Evolutionary conservation across 1,140 invertebrate species (phyloP).

Genomic region (Lethocerus indicus): DNA sequence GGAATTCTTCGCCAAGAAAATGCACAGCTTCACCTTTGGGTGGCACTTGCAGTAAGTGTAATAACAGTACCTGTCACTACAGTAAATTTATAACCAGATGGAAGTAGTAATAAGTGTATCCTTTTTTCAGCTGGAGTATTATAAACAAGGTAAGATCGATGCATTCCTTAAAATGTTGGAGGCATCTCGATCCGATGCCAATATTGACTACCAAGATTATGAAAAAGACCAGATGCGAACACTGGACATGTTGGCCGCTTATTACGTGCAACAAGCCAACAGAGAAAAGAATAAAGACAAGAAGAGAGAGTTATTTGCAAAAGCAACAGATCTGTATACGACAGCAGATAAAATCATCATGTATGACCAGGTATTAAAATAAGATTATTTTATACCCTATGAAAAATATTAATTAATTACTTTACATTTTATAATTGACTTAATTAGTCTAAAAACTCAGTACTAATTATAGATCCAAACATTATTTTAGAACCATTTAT

Average conservation of each 20-base stretch:
- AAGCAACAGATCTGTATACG: constrained; percentile 92
- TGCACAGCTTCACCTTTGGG: constrained; percentile 86
- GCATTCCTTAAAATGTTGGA: constrained; percentile 93
- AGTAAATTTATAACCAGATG: too few species aligned
- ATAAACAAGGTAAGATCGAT: constrained; percentile 79
- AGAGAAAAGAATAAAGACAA: constrained; percentile 91
- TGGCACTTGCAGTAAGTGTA: constrained; percentile 79
- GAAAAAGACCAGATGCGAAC: constrained; percentile 95
- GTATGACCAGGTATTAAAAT: constrained; percentile 93
- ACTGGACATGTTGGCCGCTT: constrained; percentile 90
- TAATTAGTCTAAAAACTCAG: too few species aligned
- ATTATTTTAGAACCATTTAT: constrained; percentile 67
- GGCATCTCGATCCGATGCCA: constrained; percentile 68
- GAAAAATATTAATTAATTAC: too few species aligned
- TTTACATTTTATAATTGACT: too few species aligned
- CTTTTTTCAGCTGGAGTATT: constrained; percentile 74
- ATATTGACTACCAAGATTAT: constrained; percentile 75
- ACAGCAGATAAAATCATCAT: constrained; percentile 99
- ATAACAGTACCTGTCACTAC: too few species aligned
- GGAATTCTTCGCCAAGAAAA: constrained; percentile 86
- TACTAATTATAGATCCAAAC: too few species aligned
- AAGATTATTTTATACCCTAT: too few species aligned
- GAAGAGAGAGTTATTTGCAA: constrained; percentile 87
- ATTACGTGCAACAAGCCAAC: constrained; percentile 94
- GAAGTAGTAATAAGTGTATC: background rate